phyloP scores from a whole-genome alignment of 30 jellyfish, hydroid and myxozoan genomes.

The Pseudorhiza aurosa region DNA sequence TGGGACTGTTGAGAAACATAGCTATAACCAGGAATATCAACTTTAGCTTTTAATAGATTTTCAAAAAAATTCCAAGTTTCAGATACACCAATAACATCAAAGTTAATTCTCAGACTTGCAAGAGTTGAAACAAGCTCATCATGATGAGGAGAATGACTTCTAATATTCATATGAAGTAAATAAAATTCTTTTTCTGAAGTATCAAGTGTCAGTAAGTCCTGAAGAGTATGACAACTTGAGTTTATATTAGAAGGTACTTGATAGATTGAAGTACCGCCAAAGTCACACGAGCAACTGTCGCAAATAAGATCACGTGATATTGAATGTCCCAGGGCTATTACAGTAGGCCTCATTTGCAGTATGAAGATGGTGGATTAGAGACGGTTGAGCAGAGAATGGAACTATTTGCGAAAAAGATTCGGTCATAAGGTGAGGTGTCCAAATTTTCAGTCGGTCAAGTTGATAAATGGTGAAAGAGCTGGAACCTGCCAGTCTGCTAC shows the following conservation, averaged over 20 bases:
- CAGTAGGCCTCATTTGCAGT: too few species aligned
- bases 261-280: too few species aligned
- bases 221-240: slow-evolving; percentile 41
- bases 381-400: too few species aligned
- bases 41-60: slow-evolving; percentile 34
- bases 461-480: too few species aligned
- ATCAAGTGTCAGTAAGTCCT: slow-evolving; percentile 14
- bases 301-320: too few species aligned
- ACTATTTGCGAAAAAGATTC: too few species aligned
- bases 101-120: not conserved
- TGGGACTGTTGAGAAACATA: slow-evolving; percentile 35
- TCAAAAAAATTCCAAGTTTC: slow-evolving; percentile 49
- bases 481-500: too few species aligned
- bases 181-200: slow-evolving; percentile 37
- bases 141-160: slow-evolving; percentile 32
- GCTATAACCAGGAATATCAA: slow-evolving; percentile 56
- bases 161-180: slow-evolving; percentile 22
- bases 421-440: too few species aligned
- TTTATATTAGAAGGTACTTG: slow-evolving; percentile 32
- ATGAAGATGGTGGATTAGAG: too few species aligned
- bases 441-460: too few species aligned
- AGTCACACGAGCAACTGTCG: too few species aligned
- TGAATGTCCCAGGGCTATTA: too few species aligned
- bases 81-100: slow-evolving; percentile 41
- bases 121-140: slow-evolving; percentile 42